phyloP scores from a whole-genome alignment of 2,113 vertebrate species.

The Bubo bubo region DNA sequence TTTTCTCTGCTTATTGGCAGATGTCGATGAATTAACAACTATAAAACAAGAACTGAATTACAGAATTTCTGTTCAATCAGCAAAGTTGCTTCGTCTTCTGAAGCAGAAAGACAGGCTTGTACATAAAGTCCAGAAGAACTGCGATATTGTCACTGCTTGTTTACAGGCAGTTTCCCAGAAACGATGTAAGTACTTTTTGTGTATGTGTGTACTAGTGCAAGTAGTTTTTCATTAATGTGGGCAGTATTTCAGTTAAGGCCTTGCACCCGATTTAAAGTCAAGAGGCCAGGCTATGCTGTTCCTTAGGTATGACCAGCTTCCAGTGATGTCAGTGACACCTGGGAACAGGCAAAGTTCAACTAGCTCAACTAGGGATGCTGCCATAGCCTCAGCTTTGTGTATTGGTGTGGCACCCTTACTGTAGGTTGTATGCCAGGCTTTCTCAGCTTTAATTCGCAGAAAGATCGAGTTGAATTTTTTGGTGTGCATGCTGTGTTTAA shows the following conservation, averaged over 20 bases:
- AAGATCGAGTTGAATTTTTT: neutral
- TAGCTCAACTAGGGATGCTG: neutral
- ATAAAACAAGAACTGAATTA: constrained; percentile 88
- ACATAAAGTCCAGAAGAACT: constrained; percentile 90
- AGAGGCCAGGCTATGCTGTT: neutral
- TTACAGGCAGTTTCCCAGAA: constrained; percentile 95
- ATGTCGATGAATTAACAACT: constrained; percentile 78
- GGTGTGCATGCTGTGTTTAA: neutral
- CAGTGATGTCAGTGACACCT: neutral
- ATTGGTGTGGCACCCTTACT: neutral
- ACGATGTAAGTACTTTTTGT: constrained; percentile 82
- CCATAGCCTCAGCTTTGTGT: neutral
- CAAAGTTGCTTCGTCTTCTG: constrained; percentile 90
- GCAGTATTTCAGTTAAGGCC: neutral
- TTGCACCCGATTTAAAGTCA: neutral
- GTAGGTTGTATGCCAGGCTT: neutral
- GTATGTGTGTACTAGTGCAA: neutral
- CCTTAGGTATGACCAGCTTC: neutral
- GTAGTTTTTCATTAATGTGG: neutral
- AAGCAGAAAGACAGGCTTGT: constrained; percentile 88
- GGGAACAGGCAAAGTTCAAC: neutral
- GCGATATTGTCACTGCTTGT: constrained; percentile 91
- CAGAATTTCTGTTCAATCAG: constrained; percentile 85
- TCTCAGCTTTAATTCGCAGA: neutral
- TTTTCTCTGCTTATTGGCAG: constrained; percentile 72